Conservation (phyloP, 2,113 vertebrate genomes). For the Thalassoma bifasciatum region DNA sequence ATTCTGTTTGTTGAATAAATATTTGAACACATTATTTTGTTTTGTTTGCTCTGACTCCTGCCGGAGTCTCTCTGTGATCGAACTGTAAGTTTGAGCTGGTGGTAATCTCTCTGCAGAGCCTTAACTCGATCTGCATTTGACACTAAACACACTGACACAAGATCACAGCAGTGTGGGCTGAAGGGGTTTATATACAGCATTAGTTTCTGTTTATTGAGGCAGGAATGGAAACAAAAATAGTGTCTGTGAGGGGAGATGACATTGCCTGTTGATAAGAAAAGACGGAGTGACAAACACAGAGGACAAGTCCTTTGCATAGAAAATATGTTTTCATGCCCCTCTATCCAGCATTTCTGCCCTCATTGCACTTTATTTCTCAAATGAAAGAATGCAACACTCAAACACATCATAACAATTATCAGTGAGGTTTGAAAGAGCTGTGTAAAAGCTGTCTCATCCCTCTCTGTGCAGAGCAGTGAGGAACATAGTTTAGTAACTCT, state of each 20-base stretch:
- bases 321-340: no score
- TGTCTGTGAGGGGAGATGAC: conserved; percentile 24
- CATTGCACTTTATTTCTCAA: conserved; percentile 9
- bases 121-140: conserved; percentile 39
- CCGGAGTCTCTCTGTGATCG: conserved; percentile 45
- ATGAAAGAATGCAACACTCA: conserved; percentile 17
- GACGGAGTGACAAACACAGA: no score
- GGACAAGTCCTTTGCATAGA: no score
- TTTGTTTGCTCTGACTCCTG: conserved; percentile 40
- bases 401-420: conserved; percentile 21
- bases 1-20: conserved; percentile 29
- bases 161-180: conserved; percentile 47
- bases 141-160: conserved; percentile 50
- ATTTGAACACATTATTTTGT: conserved; percentile 53
- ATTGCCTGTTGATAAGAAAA: conserved; percentile 22
- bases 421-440: conserved; percentile 21
- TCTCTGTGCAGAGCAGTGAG: conserved; percentile 21
- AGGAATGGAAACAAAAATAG: conserved; percentile 45
- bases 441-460: conserved; percentile 36
- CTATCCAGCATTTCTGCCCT: no score
- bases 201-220: conserved; percentile 19
- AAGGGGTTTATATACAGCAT: conserved; percentile 41
- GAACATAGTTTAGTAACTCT: conserved; percentile 56
- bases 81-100: conserved; percentile 39
- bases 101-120: conserved; percentile 58